Conservation (phyloP, 1,140 invertebrate species). For the Drosophila funebris region DNA sequence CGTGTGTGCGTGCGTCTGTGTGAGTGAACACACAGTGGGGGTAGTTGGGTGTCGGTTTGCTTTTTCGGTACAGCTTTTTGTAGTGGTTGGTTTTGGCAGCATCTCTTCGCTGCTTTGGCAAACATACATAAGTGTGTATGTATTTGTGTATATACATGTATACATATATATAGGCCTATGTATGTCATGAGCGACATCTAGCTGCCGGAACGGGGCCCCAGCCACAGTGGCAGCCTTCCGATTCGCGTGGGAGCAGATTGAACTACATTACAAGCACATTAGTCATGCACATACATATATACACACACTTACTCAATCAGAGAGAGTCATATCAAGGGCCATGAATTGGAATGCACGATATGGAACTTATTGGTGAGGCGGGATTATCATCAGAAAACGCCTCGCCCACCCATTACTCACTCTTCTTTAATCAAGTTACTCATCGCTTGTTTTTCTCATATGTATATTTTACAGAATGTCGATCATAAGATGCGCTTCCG, state of each 20-base stretch:
- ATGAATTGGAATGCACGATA: conserved; percentile 51
- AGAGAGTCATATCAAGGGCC: conserved; percentile 5
- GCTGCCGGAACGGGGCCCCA: conserved; percentile 31
- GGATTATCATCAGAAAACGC: conserved; percentile 32
- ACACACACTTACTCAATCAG: not conserved
- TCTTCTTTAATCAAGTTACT: conserved; percentile 38
- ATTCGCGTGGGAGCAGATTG: conserved; percentile 52
- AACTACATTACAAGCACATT: conserved; percentile 67
- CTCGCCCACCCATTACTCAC: conserved; percentile 46
- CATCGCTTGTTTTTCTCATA: conserved; percentile 9
- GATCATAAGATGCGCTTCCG: conserved; percentile 97
- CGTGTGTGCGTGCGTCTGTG: conserved; percentile 37
- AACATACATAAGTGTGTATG: conserved; percentile 52
- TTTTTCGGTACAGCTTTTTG: conserved; percentile 65
- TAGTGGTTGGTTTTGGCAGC: conserved; percentile 70
- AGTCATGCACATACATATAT: conserved; percentile 39
- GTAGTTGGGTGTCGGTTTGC: conserved; percentile 65
- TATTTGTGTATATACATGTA: not conserved
- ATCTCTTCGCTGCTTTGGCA: conserved; percentile 58
- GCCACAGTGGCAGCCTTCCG: not conserved
- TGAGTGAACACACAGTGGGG: conserved; percentile 46
- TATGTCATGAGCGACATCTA: conserved; percentile 80
- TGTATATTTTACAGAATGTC: conserved; percentile 90
- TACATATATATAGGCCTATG: conserved; percentile 51
- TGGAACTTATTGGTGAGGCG: conserved; percentile 21